Base-by-base conservation (phyloP, 1,140 invertebrate species). In the Psix sp. region DNA sequence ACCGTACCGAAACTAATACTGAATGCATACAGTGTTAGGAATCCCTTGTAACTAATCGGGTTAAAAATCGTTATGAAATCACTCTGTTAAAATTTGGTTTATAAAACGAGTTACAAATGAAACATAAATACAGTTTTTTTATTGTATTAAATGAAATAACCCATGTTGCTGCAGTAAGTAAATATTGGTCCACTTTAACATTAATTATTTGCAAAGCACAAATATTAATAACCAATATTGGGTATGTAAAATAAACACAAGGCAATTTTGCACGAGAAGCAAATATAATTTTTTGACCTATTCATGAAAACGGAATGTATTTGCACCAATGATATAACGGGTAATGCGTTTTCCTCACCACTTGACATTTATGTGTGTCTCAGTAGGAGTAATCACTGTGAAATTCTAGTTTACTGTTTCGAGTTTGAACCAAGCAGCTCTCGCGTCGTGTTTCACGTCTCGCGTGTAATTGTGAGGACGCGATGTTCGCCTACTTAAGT, bases 401-500 rank as follows among this genome's bases (percentile, higher is more conserved):
- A 59, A 73, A 73, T 73, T 54, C 52, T 60, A 54, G 45, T 74
- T 66, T 74, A 67, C 48, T 56, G 63, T 74, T 73, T 29, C n/a
- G 13, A 45, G 39, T 21, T 59, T 46, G 52, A 48, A 52, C 40
- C 40, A 39, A 39, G 16, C 40, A 48, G 66, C 42, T 20, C 20
- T 45, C 40, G 43, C 36, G 7, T 21, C 43, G 33, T 49, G 60
- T 56, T 74, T 74, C 57, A 74, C 68, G 43, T 40, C 36, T 60
- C 43, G 43, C 29, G 43, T 63, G 49, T 67, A 68, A 74, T 62
- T 74, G 62, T 60, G 54, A 60, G 46, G 38, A 70, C 56, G 39
- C 54, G 1, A 24, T 56, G 74, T 71, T 80, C 77, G 67, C 67
- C 77, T 79, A 80, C 77, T 82, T 80, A 77, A 71, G 73, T 82